Percentiles rank a stretch among this genome's conserved stretches.
Conservation (phyloP, 2,888 invertebrate species). For the Nymphalis urticae region DNA sequence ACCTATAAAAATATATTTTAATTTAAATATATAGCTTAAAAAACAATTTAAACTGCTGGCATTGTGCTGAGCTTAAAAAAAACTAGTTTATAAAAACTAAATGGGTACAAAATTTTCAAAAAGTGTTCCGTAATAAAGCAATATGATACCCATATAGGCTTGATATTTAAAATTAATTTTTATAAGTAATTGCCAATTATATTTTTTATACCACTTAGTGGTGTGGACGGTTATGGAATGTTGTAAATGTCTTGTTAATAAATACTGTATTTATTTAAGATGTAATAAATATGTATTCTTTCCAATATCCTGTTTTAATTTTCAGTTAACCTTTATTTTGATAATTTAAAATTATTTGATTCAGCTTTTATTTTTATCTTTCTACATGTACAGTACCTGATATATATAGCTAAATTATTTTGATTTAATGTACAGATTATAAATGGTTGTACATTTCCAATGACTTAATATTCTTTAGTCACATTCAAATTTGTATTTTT, state of each 20-base stretch:
- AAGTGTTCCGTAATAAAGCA: slow-evolving; percentile 8
- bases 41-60: neutral
- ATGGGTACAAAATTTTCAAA: neutral
- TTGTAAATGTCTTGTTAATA: slow-evolving; percentile 66
- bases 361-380: too few species aligned
- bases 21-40: neutral
- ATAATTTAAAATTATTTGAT: neutral
- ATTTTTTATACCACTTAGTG: slow-evolving; percentile 36
- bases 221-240: slow-evolving; percentile 61
- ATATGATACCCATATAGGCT: neutral
- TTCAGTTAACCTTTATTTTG: slow-evolving; percentile 7
- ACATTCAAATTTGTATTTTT: too few species aligned
- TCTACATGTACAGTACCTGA: too few species aligned
- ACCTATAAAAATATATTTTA: too few species aligned
- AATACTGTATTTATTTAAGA: slow-evolving; percentile 69
- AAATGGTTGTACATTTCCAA: too few species aligned
- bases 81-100: neutral
- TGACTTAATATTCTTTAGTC: too few species aligned
- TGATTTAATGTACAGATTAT: too few species aligned
- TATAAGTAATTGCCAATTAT: slow-evolving; percentile 29
- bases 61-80: neutral
- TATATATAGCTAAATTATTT: too few species aligned
- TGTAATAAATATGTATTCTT: slow-evolving; percentile 72
- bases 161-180: slow-evolving; percentile 21
- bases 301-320: slow-evolving; percentile 40